phyloP scores from a whole-genome alignment of 2,888 invertebrate genomes.

The Suillia variegata region DNA sequence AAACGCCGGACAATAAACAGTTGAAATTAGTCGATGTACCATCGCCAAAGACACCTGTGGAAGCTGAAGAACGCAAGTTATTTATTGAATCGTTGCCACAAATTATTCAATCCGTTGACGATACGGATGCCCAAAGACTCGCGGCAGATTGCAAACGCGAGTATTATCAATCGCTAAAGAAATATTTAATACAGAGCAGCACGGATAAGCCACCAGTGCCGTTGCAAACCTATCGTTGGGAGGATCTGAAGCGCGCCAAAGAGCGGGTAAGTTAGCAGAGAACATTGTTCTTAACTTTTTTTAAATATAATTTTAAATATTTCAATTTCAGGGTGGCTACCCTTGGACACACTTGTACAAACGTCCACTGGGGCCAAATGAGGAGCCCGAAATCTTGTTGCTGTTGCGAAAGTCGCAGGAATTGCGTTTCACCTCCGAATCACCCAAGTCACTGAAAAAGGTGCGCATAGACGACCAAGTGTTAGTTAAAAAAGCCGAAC shows the following conservation, averaged over 20 bases:
- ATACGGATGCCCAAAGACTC: conserved; percentile 48
- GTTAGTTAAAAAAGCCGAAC: conserved; percentile 59
- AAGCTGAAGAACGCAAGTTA: conserved; percentile 52
- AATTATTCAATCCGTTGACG: conserved; percentile 43
- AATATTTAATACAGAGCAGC: conserved; percentile 51
- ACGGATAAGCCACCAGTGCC: conserved; percentile 69
- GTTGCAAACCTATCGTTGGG: conserved; percentile 81
- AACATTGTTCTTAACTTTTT: not conserved
- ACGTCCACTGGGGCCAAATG: conserved; percentile 64
- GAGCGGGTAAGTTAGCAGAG: conserved; percentile 59
- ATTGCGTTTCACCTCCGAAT: conserved; percentile 55
- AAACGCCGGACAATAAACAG: conserved; percentile 23
- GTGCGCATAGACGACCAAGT: conserved; percentile 61
- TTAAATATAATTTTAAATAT: not conserved
- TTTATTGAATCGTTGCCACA: conserved; percentile 58
- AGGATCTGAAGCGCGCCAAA: conserved; percentile 74
- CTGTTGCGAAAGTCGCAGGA: conserved; percentile 58
- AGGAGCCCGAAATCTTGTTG: conserved; percentile 59
- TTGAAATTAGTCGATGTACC: conserved; percentile 48
- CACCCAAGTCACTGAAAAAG: conserved; percentile 60
- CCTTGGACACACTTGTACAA: conserved; percentile 82
- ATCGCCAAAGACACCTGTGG: conserved; percentile 49
- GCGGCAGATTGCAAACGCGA: conserved; percentile 56
- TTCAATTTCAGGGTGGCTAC: conserved; percentile 68
- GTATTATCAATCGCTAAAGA: conserved; percentile 57